Conservation (phyloP, 2,797 vertebrate genomes). For the Selene dorsalis region DNA sequence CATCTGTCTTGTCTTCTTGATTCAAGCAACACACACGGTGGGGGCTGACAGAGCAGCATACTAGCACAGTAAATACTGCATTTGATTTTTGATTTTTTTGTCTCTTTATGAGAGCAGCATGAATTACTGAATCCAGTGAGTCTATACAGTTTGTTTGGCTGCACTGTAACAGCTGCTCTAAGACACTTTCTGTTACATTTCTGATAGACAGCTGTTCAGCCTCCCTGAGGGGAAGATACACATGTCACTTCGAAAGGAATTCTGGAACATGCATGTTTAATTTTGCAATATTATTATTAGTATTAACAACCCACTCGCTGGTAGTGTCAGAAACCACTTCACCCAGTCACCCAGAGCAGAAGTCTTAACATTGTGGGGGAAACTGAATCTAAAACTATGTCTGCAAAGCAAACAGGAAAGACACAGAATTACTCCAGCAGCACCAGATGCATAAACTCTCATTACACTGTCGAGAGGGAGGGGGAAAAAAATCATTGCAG, state of each 20-base stretch:
- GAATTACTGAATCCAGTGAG: neutral
- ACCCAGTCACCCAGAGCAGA: neutral
- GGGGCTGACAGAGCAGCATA: too few species aligned
- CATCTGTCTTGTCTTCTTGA: neutral
- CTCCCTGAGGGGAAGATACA: neutral
- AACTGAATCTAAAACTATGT: neutral
- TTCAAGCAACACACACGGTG: neutral
- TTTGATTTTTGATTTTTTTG: neutral
- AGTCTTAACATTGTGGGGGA: neutral
- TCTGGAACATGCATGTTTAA: neutral
- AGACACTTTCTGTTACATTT: neutral
- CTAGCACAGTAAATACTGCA: neutral
- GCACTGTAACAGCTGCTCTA: neutral
- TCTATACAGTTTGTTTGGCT: neutral
- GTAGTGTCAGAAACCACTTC: neutral
- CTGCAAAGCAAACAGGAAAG: constrained; percentile 20
- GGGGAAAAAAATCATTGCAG: constrained; percentile 32
- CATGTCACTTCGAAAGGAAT: neutral
- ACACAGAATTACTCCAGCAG: constrained; percentile 29
- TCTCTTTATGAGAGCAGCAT: neutral
- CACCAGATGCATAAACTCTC: constrained; percentile 39
- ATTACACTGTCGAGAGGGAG: constrained; percentile 26
- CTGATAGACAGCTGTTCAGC: neutral
- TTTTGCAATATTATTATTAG: neutral
- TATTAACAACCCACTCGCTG: neutral